Percentiles rank a stretch among this genome's conserved stretches.
Evolutionary conservation across 2,888 invertebrate species (phyloP).

Genomic region (Atrina japonica): DNA sequence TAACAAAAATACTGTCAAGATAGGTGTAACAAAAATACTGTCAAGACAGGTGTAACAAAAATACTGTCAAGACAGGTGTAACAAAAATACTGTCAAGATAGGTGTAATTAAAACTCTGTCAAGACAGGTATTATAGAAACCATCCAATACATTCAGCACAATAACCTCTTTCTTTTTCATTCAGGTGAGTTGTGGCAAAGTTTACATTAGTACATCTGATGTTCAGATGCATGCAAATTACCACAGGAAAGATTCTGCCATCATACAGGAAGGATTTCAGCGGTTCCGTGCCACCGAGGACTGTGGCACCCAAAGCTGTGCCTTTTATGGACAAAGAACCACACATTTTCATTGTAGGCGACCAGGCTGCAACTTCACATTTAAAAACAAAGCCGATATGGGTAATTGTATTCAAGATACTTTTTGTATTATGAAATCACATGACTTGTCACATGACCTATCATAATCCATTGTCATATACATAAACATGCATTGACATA

Average conservation of each 20-base stretch:
- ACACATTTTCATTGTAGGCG: constrained; percentile 98
- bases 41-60: no score
- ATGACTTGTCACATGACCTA: no score
- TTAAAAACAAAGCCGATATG: constrained; percentile 99
- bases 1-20: no score
- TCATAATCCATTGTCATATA: no score
- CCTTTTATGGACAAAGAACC: constrained; percentile 95
- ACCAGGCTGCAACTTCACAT: constrained; percentile 94
- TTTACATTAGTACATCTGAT: constrained; percentile 98
- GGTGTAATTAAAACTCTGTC: no score
- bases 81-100: no score
- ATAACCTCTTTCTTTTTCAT: no score
- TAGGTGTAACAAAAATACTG: no score
- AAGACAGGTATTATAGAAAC: no score
- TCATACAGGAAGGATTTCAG: constrained; percentile 98
- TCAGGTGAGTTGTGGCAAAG: constrained; percentile 87
- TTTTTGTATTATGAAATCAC: neutral
- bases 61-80: no score
- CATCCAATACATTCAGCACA: no score
- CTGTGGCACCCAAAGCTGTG: constrained; percentile 94
- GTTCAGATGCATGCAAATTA: constrained; percentile 99
- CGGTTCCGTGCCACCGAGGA: constrained; percentile 97
- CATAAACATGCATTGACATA: no score
- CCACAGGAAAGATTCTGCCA: constrained; percentile 98
- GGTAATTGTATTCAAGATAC: constrained; percentile 86